phyloP scores from a whole-genome alignment of 2,888 invertebrate genomes.

The Sisyra nigra region DNA sequence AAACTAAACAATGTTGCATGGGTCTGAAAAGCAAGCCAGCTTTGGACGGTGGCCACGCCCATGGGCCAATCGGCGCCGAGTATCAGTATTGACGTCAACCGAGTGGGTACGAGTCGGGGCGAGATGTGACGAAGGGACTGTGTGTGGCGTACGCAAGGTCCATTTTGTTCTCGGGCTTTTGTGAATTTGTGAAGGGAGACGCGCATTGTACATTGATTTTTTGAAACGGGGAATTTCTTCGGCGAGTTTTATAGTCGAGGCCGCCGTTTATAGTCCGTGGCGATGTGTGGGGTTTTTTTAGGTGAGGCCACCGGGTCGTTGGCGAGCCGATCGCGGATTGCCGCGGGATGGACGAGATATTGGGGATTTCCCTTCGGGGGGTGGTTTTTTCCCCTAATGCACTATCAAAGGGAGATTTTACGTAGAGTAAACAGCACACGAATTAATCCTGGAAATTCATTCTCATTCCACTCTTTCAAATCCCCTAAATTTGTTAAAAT shows the following conservation, averaged over 20 bases:
- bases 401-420: too few species aligned
- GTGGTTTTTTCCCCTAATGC: too few species aligned
- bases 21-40: neutral
- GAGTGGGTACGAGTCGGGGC: constrained; percentile 3
- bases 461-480: too few species aligned
- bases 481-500: too few species aligned
- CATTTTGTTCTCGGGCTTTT: neutral
- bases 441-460: too few species aligned
- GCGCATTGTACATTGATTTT: too few species aligned
- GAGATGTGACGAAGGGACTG: neutral
- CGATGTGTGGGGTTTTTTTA: neutral
- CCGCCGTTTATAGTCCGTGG: neutral
- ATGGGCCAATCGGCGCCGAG: constrained; percentile 1
- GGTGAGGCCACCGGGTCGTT: neutral
- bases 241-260: neutral
- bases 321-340: neutral
- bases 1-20: constrained; percentile 8
- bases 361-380: too few species aligned
- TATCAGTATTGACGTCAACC: constrained; percentile 8
- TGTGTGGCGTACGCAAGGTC: neutral
- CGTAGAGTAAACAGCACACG: too few species aligned
- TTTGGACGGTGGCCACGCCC: constrained; percentile 4
- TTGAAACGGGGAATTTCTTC: too few species aligned
- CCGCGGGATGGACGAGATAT: too few species aligned
- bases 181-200: too few species aligned